Evolutionary conservation across 2,113 vertebrate genomes (phyloP), one percentile per base, ranked within the genome.

Genomic region (Periophthalmus modestus): DNA sequence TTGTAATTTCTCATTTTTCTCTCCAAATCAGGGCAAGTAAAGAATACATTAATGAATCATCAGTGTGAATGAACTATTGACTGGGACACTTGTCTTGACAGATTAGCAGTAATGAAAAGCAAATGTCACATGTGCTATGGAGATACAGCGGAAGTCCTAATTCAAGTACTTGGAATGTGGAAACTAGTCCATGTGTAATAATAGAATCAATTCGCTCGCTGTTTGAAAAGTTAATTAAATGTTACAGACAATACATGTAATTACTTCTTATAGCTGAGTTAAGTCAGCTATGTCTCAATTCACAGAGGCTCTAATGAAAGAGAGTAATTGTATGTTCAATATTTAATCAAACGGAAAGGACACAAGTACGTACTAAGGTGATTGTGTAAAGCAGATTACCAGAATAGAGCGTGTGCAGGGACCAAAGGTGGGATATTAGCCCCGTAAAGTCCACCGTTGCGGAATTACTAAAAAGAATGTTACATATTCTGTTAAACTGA

Each of bases 21-120:
- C 21, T 46, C 72, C 28, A 69, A 55, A 69, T 73, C 73, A 24
- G 3, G 24, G 19, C 14, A 12, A 28, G 46, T 21, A 54, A 36
- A 36, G 6, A 7, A n/a, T 68, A 6, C 43, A 71, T 23, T 48
- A 50, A 70, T 63, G 33, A 2, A 14, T 71, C 57, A 21, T 34
- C 28, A 24, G 63, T 10, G 57, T 43, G 28, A 65, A 43, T 57
- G 11, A 52, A 43, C 11, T 21, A 15, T 55, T 46, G 59, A 68
- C 33, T 33, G 70, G 55, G 24, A 55, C 72, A 50, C 66, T 72
- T 58, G 23, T 70, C 57, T 36, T 61, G 16, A 23, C 66, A 14
- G 39, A 73, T 68, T 66, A 70, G 2, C 19, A 34, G 23, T 46
- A 50, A 66, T 43, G 6, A 19, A 54, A 14, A 33, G 59, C 39